Conservation (phyloP, 2,797 vertebrate species). For the Alauda arvensis region DNA sequence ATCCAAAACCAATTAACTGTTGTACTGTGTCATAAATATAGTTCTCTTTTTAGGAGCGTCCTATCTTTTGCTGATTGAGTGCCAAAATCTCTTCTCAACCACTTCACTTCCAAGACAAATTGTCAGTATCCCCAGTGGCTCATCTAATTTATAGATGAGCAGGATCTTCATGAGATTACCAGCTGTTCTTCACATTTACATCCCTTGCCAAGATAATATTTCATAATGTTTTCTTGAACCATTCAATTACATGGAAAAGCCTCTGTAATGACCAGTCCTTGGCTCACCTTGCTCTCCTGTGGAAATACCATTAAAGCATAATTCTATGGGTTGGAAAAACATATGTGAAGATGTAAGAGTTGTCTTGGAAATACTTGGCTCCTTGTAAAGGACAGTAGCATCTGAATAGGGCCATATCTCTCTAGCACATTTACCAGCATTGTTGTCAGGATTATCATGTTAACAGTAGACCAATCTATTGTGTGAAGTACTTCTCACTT, state of each 20-base stretch:
- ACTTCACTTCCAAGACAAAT: constrained; percentile 30
- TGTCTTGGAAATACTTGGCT: not conserved
- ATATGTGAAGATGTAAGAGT: not conserved
- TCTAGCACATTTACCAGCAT: not conserved
- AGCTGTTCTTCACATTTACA: constrained; percentile 48
- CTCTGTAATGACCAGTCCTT: not conserved
- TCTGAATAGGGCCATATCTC: not conserved
- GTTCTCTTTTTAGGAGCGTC: not conserved
- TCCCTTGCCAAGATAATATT: constrained; percentile 31
- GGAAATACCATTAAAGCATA: constrained; percentile 31
- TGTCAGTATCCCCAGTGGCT: not conserved
- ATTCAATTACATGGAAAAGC: constrained; percentile 27
- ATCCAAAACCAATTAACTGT: not conserved
- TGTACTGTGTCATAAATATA: not conserved
- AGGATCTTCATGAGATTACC: constrained; percentile 35
- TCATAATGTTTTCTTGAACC: constrained; percentile 16
- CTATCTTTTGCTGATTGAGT: not conserved
- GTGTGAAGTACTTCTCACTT: not conserved
- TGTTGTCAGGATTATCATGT: not conserved
- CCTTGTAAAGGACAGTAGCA: not conserved
- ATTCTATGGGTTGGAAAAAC: not conserved
- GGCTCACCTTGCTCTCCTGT: constrained; percentile 27
- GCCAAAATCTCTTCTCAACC: constrained; percentile 25
- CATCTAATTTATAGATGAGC: constrained; percentile 27
- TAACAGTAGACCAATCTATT: not conserved